Evolutionary conservation across 2,888 invertebrate genomes (phyloP), one percentile per base, ranked within the genome.

Genomic region (Kuschelorhynchus macadamiae): DNA sequence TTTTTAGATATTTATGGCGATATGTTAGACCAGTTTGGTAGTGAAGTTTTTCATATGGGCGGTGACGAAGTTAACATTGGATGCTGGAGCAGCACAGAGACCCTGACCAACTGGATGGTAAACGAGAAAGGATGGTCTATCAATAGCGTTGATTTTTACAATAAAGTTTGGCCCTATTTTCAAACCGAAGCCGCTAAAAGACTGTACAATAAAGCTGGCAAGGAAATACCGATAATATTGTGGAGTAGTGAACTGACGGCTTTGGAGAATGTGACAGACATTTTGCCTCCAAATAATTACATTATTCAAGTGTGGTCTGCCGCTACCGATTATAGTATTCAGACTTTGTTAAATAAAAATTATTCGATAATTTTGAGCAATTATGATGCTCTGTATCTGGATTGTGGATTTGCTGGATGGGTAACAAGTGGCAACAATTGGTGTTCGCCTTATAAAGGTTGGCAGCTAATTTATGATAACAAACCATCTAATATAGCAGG

Each of bases 371-470:
- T 95, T 71, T 86, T 95, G 70, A 94, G 94, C 1, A 95, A 95
- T 81, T 94, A 93, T 77, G 95, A 95, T 79, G 92, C 92, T 0
- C 83, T 93, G 1, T 95, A 95, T 80, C 86, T 95, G 0, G 95
- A 95, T 81, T 95, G 95, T 78, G 95, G 95, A 0, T 93, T 89
- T 74, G 90, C 90, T 9, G 90, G 91, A 2, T 95, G 95, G 95
- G 89, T 94, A 0, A 89, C 88, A 0, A 87, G 86, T 67, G 92
- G 92, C 8, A 92, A 91, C 76, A 95, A 95, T 80, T 95, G 95
- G 95, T 95, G 95, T 79, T 88, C 93, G 0, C 95, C 95, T 0
- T 95, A 94, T 83, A 94, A 91, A 76, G 92, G 93, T 2, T 95
- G 95, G 95, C 93, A 95, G 82, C 90, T 88, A 76, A 89, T 94